Base-by-base conservation (phyloP, 2,113 vertebrate species). In the Romanogobio albipinnatus region DNA sequence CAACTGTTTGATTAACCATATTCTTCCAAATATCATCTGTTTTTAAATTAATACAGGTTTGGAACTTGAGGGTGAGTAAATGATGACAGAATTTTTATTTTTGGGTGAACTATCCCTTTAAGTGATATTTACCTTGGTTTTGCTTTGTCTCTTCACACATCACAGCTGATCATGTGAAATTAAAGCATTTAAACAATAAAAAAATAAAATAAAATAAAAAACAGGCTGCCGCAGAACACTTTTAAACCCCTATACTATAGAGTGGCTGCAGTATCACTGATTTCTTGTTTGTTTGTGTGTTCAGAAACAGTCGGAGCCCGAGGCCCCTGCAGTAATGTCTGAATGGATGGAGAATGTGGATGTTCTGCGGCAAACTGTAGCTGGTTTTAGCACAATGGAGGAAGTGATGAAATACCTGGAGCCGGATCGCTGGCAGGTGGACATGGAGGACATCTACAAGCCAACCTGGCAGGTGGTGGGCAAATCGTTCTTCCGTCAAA, bases 381-480 rank as follows among this genome's bases (percentile, higher is more conserved):
- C 95, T 15, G 94, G 89, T 6, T 96, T 99, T 9, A 93, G 94
- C 83, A 99, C 97, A 0, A 91, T 99, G 92, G 98, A 99, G 93
- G 97, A 99, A 86, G 96, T 99, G n/a, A 96, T 99, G 93, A 96
- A 96, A 45, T 99, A 97, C 83, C 94, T 99, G 29, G 98, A 99
- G 88, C 98, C 98, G 0, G 98, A 99, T 4, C 93, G 95, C 78
- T 99, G 98, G 98, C 97, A 97, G 75, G 90, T 97, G 91, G 98
- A 99, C 89, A 95, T 99, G 92, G 98, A 99, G 76, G 97, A 99
- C 80, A 83, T 99, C 9, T 98, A 98, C 91, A 97, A 96, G 91
- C 97, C 98, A 76, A 92, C 96, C 0, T 98, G 97, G 98, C 97
- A 97, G 1, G 93, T 96, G 78, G 94, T 98, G 83, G 98, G 98